Percentiles rank a stretch among this genome's conserved stretches.
Conservation (phyloP, 2,113 vertebrate genomes). For the Callithrix jacchus region DNA sequence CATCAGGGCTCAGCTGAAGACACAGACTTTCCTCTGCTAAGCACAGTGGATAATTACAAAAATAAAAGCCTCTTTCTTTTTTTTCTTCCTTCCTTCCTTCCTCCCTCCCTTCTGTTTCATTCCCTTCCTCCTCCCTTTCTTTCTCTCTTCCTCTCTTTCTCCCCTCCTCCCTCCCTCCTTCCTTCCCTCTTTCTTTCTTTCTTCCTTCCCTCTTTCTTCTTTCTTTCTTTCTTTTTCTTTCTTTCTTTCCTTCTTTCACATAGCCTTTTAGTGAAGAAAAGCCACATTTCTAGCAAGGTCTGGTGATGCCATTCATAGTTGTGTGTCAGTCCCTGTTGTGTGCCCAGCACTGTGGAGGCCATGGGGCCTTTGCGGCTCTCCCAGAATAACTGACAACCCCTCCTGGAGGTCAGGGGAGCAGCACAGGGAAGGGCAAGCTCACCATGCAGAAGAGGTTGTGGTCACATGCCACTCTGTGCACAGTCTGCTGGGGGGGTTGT, state of each 20-base stretch:
- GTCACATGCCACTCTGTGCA: rapidly evolving
- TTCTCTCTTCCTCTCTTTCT: rapidly evolving
- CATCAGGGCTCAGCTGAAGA: background rate
- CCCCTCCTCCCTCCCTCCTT: too few species aligned
- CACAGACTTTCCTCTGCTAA: background rate
- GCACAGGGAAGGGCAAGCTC: rapidly evolving
- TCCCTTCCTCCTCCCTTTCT: too few species aligned
- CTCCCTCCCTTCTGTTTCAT: rapidly evolving
- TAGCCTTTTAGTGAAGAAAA: background rate
- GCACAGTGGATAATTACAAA: background rate
- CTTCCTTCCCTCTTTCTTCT: rapidly evolving
- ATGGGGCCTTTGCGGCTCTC: background rate
- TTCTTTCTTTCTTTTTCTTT: too few species aligned
- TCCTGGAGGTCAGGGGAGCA: background rate
- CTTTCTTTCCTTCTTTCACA: too few species aligned
- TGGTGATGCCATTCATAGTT: background rate
- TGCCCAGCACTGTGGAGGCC: background rate
- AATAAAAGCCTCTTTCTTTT: background rate
- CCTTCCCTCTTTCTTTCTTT: too few species aligned
- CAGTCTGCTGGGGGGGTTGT: background rate
- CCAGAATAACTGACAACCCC: background rate
- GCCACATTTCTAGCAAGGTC: background rate
- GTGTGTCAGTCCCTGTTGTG: rapidly evolving
- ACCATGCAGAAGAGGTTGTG: rapidly evolving
- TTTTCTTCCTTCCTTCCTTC: too few species aligned